Conservation (phyloP, 2,113 vertebrate species). For the Pelodiscus sinensis region DNA sequence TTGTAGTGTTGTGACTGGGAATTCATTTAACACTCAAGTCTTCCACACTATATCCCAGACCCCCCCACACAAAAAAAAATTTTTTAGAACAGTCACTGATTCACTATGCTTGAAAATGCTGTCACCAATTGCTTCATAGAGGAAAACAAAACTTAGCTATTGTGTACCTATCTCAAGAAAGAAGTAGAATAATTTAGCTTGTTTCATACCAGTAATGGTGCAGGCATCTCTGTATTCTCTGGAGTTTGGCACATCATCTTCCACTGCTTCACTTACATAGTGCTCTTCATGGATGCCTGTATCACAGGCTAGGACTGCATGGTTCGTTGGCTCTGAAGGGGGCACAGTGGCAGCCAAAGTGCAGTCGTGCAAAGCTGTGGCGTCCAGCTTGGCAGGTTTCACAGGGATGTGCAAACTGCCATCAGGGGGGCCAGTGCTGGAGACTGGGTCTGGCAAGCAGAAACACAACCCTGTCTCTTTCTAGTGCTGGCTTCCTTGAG, state of each 20-base stretch:
- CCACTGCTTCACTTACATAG: constrained; percentile 87
- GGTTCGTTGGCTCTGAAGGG: constrained; percentile 60
- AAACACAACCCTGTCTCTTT: background rate
- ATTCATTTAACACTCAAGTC: background rate
- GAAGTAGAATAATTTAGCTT: background rate
- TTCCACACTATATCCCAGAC: background rate
- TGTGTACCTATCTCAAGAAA: background rate
- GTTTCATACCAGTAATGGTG: constrained; percentile 93
- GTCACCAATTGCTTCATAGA: background rate
- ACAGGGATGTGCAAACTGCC: constrained; percentile 85
- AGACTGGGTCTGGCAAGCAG: constrained; percentile 63
- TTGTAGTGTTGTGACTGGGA: background rate
- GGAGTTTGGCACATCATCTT: constrained; percentile 75
- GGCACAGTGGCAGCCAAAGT: constrained; percentile 82
- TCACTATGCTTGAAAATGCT: accelerated
- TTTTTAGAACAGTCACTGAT: background rate
- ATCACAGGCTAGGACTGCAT: constrained; percentile 75
- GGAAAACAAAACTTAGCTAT: background rate
- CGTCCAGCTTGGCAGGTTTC: constrained; percentile 98
- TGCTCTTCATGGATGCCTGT: constrained; percentile 84
- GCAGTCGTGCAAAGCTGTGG: constrained; percentile 84
- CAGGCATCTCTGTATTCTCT: constrained; percentile 91
- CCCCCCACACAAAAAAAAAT: background rate
- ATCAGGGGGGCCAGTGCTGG: constrained; percentile 79
- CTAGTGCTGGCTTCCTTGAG: background rate